A percentile compares a stretch with the other conserved stretches of the same genome.
Conservation (phyloP, 2,797 vertebrate genomes). For the Oreochromis grahami region DNA sequence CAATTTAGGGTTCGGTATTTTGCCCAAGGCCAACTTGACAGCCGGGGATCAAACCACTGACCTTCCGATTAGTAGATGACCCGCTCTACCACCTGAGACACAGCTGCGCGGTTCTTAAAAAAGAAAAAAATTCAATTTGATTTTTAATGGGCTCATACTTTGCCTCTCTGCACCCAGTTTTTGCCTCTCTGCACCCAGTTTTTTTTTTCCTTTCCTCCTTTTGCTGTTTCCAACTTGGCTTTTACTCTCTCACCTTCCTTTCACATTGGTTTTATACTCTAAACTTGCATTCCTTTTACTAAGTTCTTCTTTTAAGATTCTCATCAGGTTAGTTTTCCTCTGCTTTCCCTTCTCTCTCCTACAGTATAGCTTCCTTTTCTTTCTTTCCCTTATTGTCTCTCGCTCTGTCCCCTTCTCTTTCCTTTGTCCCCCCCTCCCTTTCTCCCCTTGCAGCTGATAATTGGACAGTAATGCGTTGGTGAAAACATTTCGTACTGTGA, state of each 20-base stretch:
- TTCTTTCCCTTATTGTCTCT: neutral
- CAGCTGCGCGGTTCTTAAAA: neutral
- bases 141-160: neutral
- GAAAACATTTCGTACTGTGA: slow-evolving; percentile 50
- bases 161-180: neutral
- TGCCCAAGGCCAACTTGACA: neutral
- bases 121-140: neutral
- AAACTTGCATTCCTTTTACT: neutral
- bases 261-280: neutral
- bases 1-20: neutral
- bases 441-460: slow-evolving; percentile 43
- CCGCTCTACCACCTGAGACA: neutral
- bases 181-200: neutral
- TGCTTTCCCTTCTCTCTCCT: neutral
- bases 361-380: neutral
- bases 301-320: neutral
- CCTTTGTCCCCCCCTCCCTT: neutral
- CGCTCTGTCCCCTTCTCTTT: neutral
- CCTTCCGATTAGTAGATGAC: neutral
- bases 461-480: slow-evolving; percentile 51
- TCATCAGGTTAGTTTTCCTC: neutral
- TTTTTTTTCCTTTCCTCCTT: neutral
- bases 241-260: neutral
- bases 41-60: neutral
- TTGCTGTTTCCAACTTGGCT: neutral